Evolutionary conservation across 2,888 invertebrate genomes (phyloP).

Genomic region (Sphaerophoria taeniata): DNA sequence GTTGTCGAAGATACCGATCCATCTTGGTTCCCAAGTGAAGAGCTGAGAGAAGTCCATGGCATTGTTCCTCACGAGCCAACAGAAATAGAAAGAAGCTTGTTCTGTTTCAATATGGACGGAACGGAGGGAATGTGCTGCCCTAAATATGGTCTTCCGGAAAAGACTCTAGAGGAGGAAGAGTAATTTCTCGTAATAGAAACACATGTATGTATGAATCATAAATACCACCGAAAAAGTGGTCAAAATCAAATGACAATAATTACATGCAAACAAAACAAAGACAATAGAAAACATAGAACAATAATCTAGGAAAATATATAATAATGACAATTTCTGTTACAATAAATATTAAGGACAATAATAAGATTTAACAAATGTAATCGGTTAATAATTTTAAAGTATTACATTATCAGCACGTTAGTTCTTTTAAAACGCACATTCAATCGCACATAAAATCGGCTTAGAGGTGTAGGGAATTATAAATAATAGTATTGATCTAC

Average conservation of each 20-base stretch:
- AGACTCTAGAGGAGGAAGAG: slow-evolving; percentile 82
- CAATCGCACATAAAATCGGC: background rate
- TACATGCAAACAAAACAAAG: slow-evolving; percentile 52
- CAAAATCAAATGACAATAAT: slow-evolving; percentile 60
- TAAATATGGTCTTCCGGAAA: slow-evolving; percentile 83
- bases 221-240: slow-evolving; percentile 63
- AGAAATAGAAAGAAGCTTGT: slow-evolving; percentile 89
- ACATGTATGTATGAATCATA: slow-evolving; percentile 38
- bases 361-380: slow-evolving; percentile 4
- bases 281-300: slow-evolving; percentile 28
- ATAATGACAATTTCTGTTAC: slow-evolving; percentile 1
- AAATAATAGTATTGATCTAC: background rate
- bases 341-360: slow-evolving; percentile 5
- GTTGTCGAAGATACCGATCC: slow-evolving; percentile 94
- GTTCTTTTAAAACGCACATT: background rate
- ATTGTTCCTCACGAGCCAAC: slow-evolving; percentile 93
- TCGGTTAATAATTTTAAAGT: background rate
- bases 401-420: background rate
- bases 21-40: slow-evolving; percentile 96
- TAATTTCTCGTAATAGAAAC: slow-evolving; percentile 70
- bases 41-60: slow-evolving; percentile 94
- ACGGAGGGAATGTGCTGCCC: slow-evolving; percentile 93
- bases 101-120: slow-evolving; percentile 93
- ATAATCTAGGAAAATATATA: background rate
- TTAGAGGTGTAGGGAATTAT: background rate